Conservation (phyloP, 2,113 vertebrate genomes). For the Anarrhichthys ocellatus region DNA sequence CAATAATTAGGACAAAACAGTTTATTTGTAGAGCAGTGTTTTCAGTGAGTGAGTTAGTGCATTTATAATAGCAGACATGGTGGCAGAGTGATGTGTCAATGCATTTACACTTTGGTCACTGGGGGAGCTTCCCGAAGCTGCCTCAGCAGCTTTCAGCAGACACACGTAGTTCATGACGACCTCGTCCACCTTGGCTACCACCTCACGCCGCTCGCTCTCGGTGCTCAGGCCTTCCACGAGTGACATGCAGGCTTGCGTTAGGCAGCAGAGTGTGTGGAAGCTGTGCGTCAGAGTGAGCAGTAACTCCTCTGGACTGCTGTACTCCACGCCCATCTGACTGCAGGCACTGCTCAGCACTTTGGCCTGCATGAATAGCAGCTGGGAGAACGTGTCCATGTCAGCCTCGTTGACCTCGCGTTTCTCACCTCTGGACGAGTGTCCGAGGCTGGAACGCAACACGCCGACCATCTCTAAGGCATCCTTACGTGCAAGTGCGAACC, state of each 20-base stretch:
- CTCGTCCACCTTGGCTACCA: conserved; percentile 90
- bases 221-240: conserved; percentile 90
- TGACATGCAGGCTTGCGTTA: conserved; percentile 94
- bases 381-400: conserved; percentile 87
- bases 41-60: conserved; percentile 94
- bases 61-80: conserved; percentile 93
- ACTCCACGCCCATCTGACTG: conserved; percentile 90
- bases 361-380: conserved; percentile 90
- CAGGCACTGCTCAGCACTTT: conserved; percentile 92
- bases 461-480: conserved; percentile 93
- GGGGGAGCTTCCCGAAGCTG: conserved; percentile 85
- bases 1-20: conserved; percentile 88
- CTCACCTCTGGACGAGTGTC: conserved; percentile 55
- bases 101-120: conserved; percentile 90
- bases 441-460: conserved; percentile 87
- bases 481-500: conserved; percentile 90
- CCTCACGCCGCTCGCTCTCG: conserved; percentile 86
- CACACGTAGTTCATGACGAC: conserved; percentile 93
- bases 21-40: conserved; percentile 92
- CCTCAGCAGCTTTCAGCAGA: conserved; percentile 90
- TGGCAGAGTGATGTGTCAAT: conserved; percentile 90
- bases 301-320: conserved; percentile 92
- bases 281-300: conserved; percentile 94
- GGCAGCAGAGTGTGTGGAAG: conserved; percentile 95
- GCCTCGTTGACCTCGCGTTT: conserved; percentile 79